Evolutionary conservation across 2,113 vertebrate species (phyloP).

Genomic region (Chiloscyllium plagiosum): DNA sequence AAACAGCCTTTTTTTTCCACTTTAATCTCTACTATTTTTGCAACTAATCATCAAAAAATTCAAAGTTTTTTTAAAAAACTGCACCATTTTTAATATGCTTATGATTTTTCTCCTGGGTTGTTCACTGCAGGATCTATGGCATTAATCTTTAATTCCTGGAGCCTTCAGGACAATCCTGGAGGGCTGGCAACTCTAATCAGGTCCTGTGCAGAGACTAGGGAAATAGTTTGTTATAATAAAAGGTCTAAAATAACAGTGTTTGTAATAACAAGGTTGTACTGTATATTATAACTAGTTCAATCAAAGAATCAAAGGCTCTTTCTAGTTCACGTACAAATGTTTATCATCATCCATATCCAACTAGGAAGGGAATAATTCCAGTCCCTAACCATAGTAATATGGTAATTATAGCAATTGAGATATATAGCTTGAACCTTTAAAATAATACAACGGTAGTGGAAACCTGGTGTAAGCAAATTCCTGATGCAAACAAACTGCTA

Average conservation of each 20-base stretch:
- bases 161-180: neutral
- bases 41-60: neutral
- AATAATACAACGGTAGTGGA: neutral
- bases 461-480: neutral
- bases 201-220: neutral
- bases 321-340: constrained; percentile 25
- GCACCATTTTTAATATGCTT: neutral
- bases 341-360: constrained; percentile 19
- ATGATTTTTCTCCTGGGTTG: neutral
- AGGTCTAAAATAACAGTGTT: constrained; percentile 26
- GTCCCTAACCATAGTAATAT: neutral
- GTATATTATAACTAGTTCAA: constrained; percentile 9
- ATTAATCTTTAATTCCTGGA: constrained; percentile 23
- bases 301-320: constrained; percentile 26
- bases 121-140: neutral
- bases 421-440: neutral
- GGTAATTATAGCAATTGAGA: constrained; percentile 12
- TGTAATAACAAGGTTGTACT: constrained; percentile 25
- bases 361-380: constrained; percentile 3
- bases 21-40: neutral
- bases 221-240: constrained; percentile 19
- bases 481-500: neutral
- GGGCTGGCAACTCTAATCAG: neutral
- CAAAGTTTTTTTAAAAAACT: neutral
- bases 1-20: neutral